phyloP scores from a whole-genome alignment of 2,888 invertebrate genomes.

The Poecilus cupreus region DNA sequence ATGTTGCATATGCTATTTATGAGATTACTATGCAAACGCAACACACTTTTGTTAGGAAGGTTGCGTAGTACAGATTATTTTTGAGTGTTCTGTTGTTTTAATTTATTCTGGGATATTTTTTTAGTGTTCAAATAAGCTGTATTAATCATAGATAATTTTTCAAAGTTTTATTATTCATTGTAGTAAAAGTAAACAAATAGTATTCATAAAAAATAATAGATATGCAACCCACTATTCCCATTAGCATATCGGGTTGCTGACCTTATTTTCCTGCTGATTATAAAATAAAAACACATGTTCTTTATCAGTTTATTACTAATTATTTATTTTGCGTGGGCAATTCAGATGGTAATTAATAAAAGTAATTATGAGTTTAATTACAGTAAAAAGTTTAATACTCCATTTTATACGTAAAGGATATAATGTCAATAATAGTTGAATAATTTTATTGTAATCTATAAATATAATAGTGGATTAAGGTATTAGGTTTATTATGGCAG shows the following conservation, averaged over 20 bases:
- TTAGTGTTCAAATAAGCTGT: neutral
- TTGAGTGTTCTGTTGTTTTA: slow-evolving; percentile 12
- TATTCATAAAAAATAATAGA: neutral
- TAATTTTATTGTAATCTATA: neutral
- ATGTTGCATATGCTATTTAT: slow-evolving; percentile 25
- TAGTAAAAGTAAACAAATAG: neutral
- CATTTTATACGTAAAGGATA: neutral
- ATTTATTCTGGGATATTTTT: neutral
- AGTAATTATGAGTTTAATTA: neutral
- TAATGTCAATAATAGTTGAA: neutral
- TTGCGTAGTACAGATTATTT: neutral
- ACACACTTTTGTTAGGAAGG: neutral
- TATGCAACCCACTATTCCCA: neutral
- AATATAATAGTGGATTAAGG: neutral
- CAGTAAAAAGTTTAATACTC: neutral
- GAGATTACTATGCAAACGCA: neutral
- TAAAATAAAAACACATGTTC: neutral
- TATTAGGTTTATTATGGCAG: neutral
- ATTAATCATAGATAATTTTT: neutral
- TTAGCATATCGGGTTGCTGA: slow-evolving; percentile 10
- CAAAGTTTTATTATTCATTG: neutral
- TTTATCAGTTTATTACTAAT: neutral
- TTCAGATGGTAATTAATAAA: neutral
- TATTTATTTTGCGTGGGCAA: neutral
- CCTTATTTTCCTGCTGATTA: neutral